Percentiles rank a stretch among this genome's conserved stretches.
Conservation (phyloP, 2,113 vertebrate species). For the Brachirus orientalis region DNA sequence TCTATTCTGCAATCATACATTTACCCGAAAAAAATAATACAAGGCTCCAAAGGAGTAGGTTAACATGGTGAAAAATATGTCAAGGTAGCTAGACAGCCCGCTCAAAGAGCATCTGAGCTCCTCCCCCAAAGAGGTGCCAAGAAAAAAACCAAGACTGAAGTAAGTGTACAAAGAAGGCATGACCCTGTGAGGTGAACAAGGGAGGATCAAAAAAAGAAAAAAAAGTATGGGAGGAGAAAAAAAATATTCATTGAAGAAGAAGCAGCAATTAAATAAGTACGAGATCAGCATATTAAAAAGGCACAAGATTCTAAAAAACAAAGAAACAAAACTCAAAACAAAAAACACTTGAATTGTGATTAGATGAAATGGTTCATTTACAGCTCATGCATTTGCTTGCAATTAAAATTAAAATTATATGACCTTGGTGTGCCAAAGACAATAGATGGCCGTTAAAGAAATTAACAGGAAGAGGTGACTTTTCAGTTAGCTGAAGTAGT, state of each 20-base stretch:
- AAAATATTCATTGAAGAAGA: too few relatives aligned
- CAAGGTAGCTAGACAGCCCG: background rate
- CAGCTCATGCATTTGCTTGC: background rate
- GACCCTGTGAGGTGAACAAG: too few relatives aligned
- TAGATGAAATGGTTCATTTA: background rate
- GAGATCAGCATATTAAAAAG: too few relatives aligned
- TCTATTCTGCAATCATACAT: background rate
- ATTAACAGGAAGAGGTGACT: too few relatives aligned
- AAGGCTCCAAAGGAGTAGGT: conserved; percentile 5
- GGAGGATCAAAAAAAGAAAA: too few relatives aligned
- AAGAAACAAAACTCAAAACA: background rate
- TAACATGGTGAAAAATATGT: background rate
- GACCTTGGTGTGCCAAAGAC: background rate
- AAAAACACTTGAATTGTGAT: background rate
- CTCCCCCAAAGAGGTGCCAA: background rate
- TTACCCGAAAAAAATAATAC: conserved; percentile 1
- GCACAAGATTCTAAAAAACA: background rate
- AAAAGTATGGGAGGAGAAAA: too few relatives aligned
- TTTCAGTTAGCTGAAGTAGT: too few relatives aligned
- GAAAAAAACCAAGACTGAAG: background rate
- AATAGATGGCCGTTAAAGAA: too few relatives aligned
- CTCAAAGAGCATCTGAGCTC: background rate
- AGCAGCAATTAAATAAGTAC: too few relatives aligned
- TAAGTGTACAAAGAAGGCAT: background rate
- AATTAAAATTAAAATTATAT: too few relatives aligned